Base-by-base conservation (phyloP, 2,797 vertebrate genomes). In the Fundulus diaphanus region DNA sequence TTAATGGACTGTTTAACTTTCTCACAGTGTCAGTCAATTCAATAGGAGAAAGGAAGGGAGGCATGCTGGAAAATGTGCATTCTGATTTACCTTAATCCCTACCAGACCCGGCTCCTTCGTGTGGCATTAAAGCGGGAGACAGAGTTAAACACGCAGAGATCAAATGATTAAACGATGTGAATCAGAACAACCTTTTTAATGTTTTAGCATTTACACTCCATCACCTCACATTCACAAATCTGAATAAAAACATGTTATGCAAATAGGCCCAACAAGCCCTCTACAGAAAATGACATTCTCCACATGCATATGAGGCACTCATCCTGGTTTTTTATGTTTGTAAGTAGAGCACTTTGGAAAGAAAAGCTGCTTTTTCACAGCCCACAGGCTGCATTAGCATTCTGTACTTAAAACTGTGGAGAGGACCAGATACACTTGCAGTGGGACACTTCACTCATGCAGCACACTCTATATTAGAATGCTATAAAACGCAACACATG, bases 61-160 rank as follows among this genome's bases (percentile, higher is more conserved):
- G 74, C 87, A 89, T 86, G 82, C 83, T 33, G 74, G 65, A 76
- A 84, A 75, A 2, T 12, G 40, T 51, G 31, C 0, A 1, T n/a
- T n/a, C 0, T 73, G 46, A 76, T 68, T 93, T 95, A 95, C 93
- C 94, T 93, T 91, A 29, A 87, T 77, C 72, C 87, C 90, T 76
- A 85, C 46, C 35, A 91, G 79, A 84, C 70, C 82, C 8, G 91
- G 84, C 68, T 95, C 94, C 94, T 94, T 88, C 61, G 79, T 82
- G 80, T 73, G 81, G 91, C 89, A 80, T 68, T 40, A 31, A 44
- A 79, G 71, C 48, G 65, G 83, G 51, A 89, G 66, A 88, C 76
- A 86, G 20, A 73, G 52, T 75, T 73, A 7, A 76, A 18, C 59
- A 46, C 24, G n/a, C 33, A 49, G 51, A 56, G 16, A 74, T 52